Evolutionary conservation across 1,140 invertebrate genomes (phyloP), one percentile per base, ranked within the genome.

Genomic region (Mya arenaria): DNA sequence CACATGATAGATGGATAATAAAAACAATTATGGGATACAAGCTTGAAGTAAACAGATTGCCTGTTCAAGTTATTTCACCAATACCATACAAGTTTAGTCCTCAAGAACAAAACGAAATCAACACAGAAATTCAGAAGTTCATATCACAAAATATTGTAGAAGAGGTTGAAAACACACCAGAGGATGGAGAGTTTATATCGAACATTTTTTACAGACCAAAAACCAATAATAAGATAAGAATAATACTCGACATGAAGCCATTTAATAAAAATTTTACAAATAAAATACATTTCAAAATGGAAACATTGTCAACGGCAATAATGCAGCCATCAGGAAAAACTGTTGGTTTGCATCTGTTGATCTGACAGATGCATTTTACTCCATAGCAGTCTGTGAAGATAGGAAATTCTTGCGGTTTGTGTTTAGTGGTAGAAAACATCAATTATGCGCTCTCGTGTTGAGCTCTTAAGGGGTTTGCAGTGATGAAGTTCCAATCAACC

Each of bases 281-380:
- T 15, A 62, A 62, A 3, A 6, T 4, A 4, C n/a, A 62, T 25
- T 62, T 62, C 28, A 56, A 56, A 56, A 56, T 56, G 55, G 55
- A 56, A 19, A 6, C 55, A 17, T 17, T 56, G 28, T 4, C n/a
- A 4, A 6, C 55, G n/a, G 17, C 55, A 23, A 56, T 56, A 6
- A 62, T n/a, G n/a, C 58, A 62, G 23, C 4, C 8, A 62, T 62
- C 28, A 23, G 58, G 25, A 19, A 62, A 62, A 62, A 62, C 19
- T 62, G 58, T 30, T 62, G 25, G 13, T 62, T 62, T 28, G 58
- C 58, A 15, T 62, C 58, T 17, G 58, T 62, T 3, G 58, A 62
- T 30, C 23, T 62, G 4, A 34, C 58, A 62, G 58, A 62, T 30
- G 58, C 58, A 2, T 62, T 15, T 30, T 66, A 66, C n/a, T 66